Conservation (phyloP, 2,113 vertebrate species). For the Electrona antarctica region DNA sequence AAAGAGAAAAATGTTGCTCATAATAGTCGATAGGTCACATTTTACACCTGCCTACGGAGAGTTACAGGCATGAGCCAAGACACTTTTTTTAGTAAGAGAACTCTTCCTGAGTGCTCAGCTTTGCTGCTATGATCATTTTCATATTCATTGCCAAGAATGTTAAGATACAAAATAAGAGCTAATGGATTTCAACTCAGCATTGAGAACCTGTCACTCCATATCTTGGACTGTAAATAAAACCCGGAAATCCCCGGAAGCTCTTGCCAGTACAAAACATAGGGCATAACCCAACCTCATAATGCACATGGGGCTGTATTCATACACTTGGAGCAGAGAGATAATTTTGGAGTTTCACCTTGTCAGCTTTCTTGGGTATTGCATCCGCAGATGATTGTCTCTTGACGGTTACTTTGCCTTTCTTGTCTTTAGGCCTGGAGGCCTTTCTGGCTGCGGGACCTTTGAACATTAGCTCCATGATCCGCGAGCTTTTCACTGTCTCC, state of each 20-base stretch:
- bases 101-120: slow-evolving; percentile 23
- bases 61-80: slow-evolving; percentile 46
- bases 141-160: slow-evolving; percentile 51
- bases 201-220: neutral
- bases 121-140: slow-evolving; percentile 63
- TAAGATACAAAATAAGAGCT: slow-evolving; percentile 28
- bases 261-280: neutral
- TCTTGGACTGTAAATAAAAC: slow-evolving; percentile 1
- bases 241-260: neutral
- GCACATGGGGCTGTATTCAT: neutral
- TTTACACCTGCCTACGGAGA: slow-evolving; percentile 14
- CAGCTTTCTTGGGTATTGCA: slow-evolving; percentile 61
- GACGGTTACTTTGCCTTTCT: slow-evolving; percentile 64
- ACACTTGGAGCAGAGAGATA: neutral
- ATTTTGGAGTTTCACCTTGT: slow-evolving; percentile 78
- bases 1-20: no score
- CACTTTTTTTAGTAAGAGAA: slow-evolving; percentile 33
- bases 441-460: slow-evolving; percentile 75
- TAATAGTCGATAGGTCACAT: slow-evolving; percentile 12
- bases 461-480: slow-evolving; percentile 78
- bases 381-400: slow-evolving; percentile 73
- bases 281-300: neutral
- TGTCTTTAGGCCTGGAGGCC: slow-evolving; percentile 62
- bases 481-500: slow-evolving; percentile 83
- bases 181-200: slow-evolving; percentile 30